A percentile compares a stretch with the other conserved stretches of the same genome.
Conservation (phyloP, 2,888 invertebrate genomes). For the Eretmocerus hayati region DNA sequence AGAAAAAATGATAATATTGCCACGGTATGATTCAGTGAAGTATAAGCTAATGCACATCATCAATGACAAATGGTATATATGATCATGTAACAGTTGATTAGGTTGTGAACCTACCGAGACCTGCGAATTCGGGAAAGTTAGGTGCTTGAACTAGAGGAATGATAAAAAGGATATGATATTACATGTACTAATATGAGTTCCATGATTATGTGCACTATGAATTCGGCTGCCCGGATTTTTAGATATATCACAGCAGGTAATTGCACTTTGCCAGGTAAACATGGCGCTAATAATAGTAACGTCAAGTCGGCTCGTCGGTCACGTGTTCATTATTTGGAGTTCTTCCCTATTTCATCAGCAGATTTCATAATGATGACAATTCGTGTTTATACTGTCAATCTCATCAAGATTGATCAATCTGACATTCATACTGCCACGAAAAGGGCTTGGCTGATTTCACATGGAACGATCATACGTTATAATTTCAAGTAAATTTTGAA, state of each 20-base stretch:
- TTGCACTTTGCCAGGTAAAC: too few species aligned
- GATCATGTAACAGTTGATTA: slow-evolving; percentile 40
- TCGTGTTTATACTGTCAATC: slow-evolving; percentile 5
- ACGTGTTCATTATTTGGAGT: neutral
- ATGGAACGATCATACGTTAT: too few species aligned
- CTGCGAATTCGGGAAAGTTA: slow-evolving; percentile 57
- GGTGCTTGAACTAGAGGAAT: slow-evolving; percentile 55
- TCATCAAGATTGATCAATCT: too few species aligned
- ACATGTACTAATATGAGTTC: slow-evolving; percentile 34
- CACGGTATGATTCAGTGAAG: neutral
- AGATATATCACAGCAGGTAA: too few species aligned
- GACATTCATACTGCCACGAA: too few species aligned
- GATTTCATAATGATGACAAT: slow-evolving; percentile 22
- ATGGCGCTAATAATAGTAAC: too few species aligned
- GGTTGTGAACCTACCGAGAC: slow-evolving; percentile 54
- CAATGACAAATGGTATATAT: slow-evolving; percentile 18
- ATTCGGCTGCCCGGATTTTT: slow-evolving; percentile 13
- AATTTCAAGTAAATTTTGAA: too few species aligned
- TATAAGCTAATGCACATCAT: slow-evolving; percentile 13
- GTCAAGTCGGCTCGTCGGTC: too few species aligned
- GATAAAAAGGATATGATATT: slow-evolving; percentile 45
- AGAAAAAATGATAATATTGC: too few species aligned
- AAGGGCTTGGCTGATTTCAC: too few species aligned
- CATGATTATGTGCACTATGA: slow-evolving; percentile 20
- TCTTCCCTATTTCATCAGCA: slow-evolving; percentile 7